Conservation (phyloP, 2,113 vertebrate species). For the Gambusia affinis region DNA sequence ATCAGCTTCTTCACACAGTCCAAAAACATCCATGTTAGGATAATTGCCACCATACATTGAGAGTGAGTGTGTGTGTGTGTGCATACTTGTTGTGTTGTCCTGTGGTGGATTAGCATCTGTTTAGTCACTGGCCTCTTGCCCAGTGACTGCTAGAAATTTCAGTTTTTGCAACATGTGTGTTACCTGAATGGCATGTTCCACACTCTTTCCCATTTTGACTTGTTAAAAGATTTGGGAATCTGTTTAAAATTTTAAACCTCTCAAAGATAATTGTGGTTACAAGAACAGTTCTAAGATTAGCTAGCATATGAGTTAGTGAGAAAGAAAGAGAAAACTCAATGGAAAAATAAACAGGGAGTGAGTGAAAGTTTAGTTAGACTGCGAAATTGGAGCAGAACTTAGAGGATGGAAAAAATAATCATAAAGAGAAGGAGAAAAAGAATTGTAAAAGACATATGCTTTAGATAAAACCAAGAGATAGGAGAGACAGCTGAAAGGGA, state of each 20-base stretch:
- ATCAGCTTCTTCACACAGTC: background rate
- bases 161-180: background rate
- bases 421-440: constrained; percentile 1
- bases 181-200: no score
- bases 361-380: no score
- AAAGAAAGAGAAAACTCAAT: no score
- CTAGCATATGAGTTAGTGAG: no score
- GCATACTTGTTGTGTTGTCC: no score
- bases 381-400: background rate
- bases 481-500: constrained; percentile 5
- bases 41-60: no score
- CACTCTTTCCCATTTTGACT: no score
- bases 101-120: background rate
- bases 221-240: background rate
- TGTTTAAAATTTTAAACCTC: background rate
- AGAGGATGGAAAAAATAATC: constrained; percentile 13
- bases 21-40: no score
- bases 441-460: constrained; percentile 2
- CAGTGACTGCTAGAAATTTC: background rate
- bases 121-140: background rate
- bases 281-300: no score
- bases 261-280: no score
- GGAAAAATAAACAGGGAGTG: no score
- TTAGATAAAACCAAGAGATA: constrained; percentile 1
- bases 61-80: no score